Percentiles rank a stretch among this genome's conserved stretches.
Conservation (phyloP, 2,113 vertebrate genomes). For the Calyptommatus sinebrachiatus region DNA sequence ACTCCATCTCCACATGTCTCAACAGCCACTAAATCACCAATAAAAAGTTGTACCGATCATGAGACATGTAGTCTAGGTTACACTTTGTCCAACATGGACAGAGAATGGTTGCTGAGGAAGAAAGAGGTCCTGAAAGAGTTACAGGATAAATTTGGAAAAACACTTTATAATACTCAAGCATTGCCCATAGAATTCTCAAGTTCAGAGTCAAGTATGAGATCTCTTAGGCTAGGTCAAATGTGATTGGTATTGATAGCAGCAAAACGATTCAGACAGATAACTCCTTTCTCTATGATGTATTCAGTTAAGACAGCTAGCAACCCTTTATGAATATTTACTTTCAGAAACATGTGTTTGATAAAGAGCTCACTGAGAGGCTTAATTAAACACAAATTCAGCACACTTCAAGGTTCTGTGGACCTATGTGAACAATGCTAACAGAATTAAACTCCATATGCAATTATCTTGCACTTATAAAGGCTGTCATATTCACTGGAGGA, state of each 20-base stretch:
- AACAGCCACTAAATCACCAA: too few species aligned
- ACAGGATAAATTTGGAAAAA: too few species aligned
- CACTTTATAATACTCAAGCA: neutral
- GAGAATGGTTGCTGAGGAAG: too few species aligned
- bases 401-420: slow-evolving; percentile 26
- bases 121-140: too few species aligned
- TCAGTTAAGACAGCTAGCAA: slow-evolving; percentile 18
- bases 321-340: slow-evolving; percentile 22
- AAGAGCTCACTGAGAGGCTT: slow-evolving; percentile 15
- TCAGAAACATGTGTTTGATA: slow-evolving; percentile 30
- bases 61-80: too few species aligned
- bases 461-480: slow-evolving; percentile 51
- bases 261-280: slow-evolving; percentile 8
- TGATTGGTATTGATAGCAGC: neutral
- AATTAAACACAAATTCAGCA: slow-evolving; percentile 39
- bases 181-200: neutral
- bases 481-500: slow-evolving; percentile 47
- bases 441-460: slow-evolving; percentile 37
- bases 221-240: slow-evolving; percentile 10
- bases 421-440: slow-evolving; percentile 35
- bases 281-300: neutral
- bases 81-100: too few species aligned
- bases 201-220: neutral
- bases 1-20: too few species aligned
- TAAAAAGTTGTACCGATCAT: too few species aligned